Percentiles rank a stretch among this genome's conserved stretches.
phyloP scores from a whole-genome alignment of 30 jellyfish, hydroid and myxozoan species.

The Chironex yamaguchii region DNA sequence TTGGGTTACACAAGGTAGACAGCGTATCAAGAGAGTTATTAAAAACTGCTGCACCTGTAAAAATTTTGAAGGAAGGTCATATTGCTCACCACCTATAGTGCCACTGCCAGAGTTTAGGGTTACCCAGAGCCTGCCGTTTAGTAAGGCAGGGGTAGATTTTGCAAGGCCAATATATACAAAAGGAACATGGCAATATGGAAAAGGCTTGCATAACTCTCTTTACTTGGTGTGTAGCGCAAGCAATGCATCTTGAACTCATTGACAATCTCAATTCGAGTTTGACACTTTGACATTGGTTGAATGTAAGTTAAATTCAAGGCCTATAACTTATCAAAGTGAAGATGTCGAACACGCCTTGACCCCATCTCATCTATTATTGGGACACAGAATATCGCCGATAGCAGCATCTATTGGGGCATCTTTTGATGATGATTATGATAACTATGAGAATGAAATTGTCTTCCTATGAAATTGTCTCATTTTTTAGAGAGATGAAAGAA shows the following conservation, averaged over 20 bases:
- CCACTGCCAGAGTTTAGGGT: conserved; percentile 34
- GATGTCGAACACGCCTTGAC: too few relatives aligned
- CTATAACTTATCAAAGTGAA: too few relatives aligned
- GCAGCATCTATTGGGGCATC: too few relatives aligned
- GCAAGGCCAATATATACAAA: conserved; percentile 37
- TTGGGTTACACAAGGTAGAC: conserved; percentile 51
- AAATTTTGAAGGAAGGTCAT: conserved; percentile 14
- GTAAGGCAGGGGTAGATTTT: conserved; percentile 44
- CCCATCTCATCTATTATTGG: too few relatives aligned
- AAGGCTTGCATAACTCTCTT: conserved; percentile 22
- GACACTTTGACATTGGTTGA: too few relatives aligned
- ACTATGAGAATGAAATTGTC: too few relatives aligned
- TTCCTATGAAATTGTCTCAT: too few relatives aligned
- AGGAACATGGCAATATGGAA: conserved; percentile 2
- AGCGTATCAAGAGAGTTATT: conserved; percentile 10
- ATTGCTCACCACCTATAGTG: conserved; percentile 9
- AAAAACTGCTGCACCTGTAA: conserved; percentile 7
- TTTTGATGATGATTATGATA: too few relatives aligned
- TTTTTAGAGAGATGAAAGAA: too few relatives aligned
- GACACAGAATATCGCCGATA: too few relatives aligned
- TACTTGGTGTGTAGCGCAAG: conserved; percentile 33
- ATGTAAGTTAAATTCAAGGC: too few relatives aligned
- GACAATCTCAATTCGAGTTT: too few relatives aligned
- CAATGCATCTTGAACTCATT: conserved; percentile 39
- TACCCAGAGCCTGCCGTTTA: conserved; percentile 34